phyloP scores from a whole-genome alignment of 35 echinoderm and acorn worm genomes.

The Diadema setosum region DNA sequence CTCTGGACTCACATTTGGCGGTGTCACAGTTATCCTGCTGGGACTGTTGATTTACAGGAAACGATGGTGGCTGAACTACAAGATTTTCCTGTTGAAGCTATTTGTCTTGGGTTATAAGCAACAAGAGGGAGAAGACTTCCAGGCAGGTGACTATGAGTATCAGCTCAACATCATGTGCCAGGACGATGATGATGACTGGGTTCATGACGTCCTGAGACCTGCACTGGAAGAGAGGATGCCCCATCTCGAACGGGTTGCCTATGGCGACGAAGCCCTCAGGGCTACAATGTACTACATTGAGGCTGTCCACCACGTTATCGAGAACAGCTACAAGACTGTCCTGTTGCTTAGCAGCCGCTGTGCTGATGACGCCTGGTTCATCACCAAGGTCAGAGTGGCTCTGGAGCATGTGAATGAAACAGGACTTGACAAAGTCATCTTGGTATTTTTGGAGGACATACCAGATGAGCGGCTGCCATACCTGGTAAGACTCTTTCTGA shows the following conservation, averaged over 20 bases:
- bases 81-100: background rate
- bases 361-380: background rate
- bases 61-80: background rate
- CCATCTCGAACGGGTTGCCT: background rate
- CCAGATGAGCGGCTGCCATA: background rate
- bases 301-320: background rate
- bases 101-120: background rate
- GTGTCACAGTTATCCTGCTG: background rate
- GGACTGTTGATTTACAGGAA: background rate
- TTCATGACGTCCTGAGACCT: background rate
- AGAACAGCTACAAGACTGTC: slow-evolving; percentile 7
- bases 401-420: background rate
- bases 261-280: background rate
- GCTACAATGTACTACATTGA: background rate
- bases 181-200: background rate
- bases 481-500: background rate
- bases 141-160: background rate
- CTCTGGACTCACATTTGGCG: background rate
- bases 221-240: background rate
- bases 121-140: background rate
- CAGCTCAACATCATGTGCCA: background rate
- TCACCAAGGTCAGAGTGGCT: background rate
- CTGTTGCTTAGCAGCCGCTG: background rate
- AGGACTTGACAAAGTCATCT: background rate
- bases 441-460: background rate